Evolutionary conservation across 1,140 invertebrate species (phyloP).

Genomic region (Penaeus chinensis): DNA sequence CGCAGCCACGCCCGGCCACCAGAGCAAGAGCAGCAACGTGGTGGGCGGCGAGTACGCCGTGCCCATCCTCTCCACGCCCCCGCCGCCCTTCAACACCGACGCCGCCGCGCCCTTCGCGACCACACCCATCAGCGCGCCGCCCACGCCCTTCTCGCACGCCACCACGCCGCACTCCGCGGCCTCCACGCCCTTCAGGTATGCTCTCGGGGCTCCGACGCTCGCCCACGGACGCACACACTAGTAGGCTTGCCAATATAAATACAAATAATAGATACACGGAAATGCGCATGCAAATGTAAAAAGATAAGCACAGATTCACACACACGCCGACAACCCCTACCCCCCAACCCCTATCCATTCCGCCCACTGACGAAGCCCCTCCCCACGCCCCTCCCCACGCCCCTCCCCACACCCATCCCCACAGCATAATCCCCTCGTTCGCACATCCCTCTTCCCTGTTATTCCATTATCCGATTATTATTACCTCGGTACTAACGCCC

Average conservation of each 20-base stretch:
- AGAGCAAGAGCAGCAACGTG: neutral
- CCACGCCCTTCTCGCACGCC: constrained; percentile 25
- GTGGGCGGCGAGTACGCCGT: constrained; percentile 51
- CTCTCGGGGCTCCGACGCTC: too few species aligned
- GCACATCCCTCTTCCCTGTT: too few species aligned
- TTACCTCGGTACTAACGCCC: too few species aligned
- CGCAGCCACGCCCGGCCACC: neutral
- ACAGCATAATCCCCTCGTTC: too few species aligned
- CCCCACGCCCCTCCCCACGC: neutral
- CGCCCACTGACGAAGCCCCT: neutral
- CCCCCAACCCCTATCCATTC: too few species aligned
- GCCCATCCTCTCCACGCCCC: constrained; percentile 57
- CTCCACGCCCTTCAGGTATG: constrained; percentile 20
- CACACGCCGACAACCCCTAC: neutral
- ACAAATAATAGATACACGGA: neutral
- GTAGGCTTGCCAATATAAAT: neutral
- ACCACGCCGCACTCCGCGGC: neutral
- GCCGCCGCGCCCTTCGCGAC: constrained; percentile 34
- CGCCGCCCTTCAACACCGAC: constrained; percentile 48
- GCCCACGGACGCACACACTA: too few species aligned
- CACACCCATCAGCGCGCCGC: constrained; percentile 44
- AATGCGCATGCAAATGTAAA: neutral
- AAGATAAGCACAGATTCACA: neutral
- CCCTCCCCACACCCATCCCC: too few species aligned
- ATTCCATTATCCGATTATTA: too few species aligned